These are phyloP conservation scores for Taxidea taxus DNA, from an alignment of 2,113 vertebrate species.

Conservation along the genomic window DNA sequence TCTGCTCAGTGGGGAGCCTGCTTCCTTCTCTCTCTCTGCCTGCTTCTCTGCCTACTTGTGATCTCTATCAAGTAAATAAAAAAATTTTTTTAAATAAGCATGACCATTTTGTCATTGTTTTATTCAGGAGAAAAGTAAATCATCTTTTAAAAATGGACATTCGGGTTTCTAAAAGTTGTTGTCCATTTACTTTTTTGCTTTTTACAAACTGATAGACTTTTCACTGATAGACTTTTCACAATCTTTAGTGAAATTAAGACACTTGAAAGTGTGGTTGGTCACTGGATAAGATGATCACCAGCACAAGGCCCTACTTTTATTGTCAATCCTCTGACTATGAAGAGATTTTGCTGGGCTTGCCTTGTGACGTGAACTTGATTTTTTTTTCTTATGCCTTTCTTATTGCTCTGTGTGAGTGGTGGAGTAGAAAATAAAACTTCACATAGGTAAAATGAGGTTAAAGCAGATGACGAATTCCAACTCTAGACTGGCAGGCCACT, in stretches of 20 bases:
- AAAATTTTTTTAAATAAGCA: background rate
- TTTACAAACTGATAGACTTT: background rate
- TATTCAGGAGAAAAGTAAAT: background rate
- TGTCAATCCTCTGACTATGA: background rate
- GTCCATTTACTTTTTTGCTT: background rate
- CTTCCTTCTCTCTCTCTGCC: no score
- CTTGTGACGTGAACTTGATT: background rate
- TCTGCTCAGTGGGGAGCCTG: no score
- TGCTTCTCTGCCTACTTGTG: no score
- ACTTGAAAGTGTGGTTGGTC: background rate
- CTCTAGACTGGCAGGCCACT: background rate
- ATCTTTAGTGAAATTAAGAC: background rate
- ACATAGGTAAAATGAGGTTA: background rate
- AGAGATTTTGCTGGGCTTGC: background rate
- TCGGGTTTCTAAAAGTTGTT: background rate
- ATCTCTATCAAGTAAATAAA: no score
- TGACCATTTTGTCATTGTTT: background rate
- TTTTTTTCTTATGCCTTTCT: background rate
- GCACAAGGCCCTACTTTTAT: background rate
- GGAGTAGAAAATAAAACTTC: background rate
- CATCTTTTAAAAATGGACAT: background rate
- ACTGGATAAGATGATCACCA: background rate
- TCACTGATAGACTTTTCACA: background rate
- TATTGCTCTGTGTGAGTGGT: background rate
- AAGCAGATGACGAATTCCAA: background rate